phyloP scores from a whole-genome alignment of 2,888 invertebrate genomes.

The Clepsis dumicolana region DNA sequence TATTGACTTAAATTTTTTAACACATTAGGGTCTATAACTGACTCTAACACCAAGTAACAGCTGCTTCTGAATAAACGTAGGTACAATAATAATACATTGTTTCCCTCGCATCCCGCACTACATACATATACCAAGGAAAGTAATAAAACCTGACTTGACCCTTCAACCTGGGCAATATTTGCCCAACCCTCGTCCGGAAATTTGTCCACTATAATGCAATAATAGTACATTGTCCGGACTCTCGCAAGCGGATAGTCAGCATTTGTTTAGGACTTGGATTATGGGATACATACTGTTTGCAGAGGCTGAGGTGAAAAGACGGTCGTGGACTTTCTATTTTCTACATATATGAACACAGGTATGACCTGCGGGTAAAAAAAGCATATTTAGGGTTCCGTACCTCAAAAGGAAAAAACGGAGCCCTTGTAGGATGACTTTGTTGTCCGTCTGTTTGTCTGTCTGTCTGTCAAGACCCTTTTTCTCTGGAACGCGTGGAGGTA shows the following conservation, averaged over 20 bases:
- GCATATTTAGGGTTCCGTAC: no score
- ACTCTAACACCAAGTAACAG: no score
- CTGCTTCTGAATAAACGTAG: no score
- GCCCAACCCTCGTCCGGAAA: constrained; percentile 17
- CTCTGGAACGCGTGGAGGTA: no score
- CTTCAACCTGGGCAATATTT: constrained; percentile 12
- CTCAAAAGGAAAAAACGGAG: no score
- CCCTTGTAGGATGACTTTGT: no score
- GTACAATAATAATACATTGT: no score
- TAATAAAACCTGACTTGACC: constrained; percentile 17
- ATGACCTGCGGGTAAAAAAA: not conserved
- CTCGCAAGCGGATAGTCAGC: constrained; percentile 12
- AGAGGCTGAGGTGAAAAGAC: constrained; percentile 4
- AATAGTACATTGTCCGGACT: constrained; percentile 14
- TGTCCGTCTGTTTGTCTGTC: no score
- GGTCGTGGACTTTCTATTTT: not conserved
- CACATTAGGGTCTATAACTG: no score
- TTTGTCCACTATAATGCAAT: constrained; percentile 29
- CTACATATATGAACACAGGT: not conserved
- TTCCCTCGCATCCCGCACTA: no score
- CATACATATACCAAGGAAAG: not conserved
- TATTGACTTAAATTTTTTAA: no score
- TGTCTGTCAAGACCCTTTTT: no score
- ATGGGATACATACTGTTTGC: constrained; percentile 4
- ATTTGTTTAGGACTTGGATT: constrained; percentile 22